Evolutionary conservation across 2,888 invertebrate species (phyloP).

Genomic region (Pachymerium ferrugineum): DNA sequence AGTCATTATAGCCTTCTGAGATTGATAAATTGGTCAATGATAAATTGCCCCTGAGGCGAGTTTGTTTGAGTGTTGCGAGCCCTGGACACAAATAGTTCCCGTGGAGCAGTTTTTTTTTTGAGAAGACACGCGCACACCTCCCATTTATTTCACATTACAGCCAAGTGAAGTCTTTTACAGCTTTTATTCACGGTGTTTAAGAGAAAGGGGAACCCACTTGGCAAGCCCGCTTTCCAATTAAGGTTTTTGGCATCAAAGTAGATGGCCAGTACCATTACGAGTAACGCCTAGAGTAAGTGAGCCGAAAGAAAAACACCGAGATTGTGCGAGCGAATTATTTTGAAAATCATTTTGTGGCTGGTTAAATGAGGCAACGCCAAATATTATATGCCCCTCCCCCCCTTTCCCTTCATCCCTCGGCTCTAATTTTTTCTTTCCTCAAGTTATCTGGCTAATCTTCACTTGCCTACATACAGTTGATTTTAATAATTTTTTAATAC

Average conservation of each 20-base stretch:
- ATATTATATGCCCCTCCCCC: not conserved
- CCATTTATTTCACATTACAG: not conserved
- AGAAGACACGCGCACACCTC: not conserved
- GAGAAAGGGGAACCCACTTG: not conserved
- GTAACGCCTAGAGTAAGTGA: conserved; percentile 7
- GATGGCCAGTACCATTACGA: not conserved
- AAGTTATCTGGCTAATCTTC: too few species aligned
- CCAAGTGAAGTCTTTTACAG: not conserved
- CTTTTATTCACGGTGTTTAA: conserved; percentile 4
- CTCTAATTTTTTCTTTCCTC: not conserved
- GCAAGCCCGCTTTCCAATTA: not conserved
- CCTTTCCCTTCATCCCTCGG: not conserved
- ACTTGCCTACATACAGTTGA: too few species aligned
- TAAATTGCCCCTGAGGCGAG: not conserved
- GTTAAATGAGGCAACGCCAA: conserved; percentile 2
- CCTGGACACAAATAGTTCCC: not conserved
- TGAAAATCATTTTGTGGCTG: not conserved
- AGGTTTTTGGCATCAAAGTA: not conserved
- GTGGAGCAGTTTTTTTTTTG: not conserved
- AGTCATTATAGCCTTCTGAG: not conserved
- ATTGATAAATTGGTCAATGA: not conserved
- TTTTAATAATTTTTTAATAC: too few species aligned
- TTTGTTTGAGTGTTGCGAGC: not conserved
- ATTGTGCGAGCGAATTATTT: not conserved
- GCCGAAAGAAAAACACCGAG: not conserved